Evolutionary conservation across 2,888 invertebrate genomes (phyloP), one percentile per base, ranked within the genome.

Genomic region (Phortica magna): DNA sequence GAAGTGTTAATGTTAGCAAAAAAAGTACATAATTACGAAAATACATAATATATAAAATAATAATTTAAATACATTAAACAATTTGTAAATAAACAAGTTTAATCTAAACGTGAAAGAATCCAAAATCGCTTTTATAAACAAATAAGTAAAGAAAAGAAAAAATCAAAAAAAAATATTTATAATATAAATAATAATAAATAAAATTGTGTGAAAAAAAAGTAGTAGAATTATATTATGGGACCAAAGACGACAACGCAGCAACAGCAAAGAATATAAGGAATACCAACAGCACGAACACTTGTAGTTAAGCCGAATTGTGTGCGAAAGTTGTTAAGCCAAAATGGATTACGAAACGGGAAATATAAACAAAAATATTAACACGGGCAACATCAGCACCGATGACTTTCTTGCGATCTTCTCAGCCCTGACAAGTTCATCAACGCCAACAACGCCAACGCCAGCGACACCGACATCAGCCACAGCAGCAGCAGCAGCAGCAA

Each of bases 371-470:
- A 89, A 83, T 79, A 83, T 91, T 31, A 91, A 91, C 76, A 91
- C 91, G 65, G 91, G 91, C 79, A 92, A 91, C 82, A 91, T 92
- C 57, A 92, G 91, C 83, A 92, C 91, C 77, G 91, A 92, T 84
- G 92, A 92, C 48, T 92, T 92, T 77, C 81, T 92, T 68, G 91
- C 92, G 43, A 89, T 92, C 64, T 91, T 92, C 80, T 87, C 89
- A 22, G 88, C 89, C 41, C 83, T 87, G 10, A 83, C 88, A 57
- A 79, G 77, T 0, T 75, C 76, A 55, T 14, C 79, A 65, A 55
- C 75, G 41, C 42, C 70, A 75, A 73, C 57, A 41, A n/a, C 70
- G 65, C 17, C 22, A 65, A 17, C 73, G 57, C 43, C 71, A 12
- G 10, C 71, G 53, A 73, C 65, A 68, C 57, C 31, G 61, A 31